A percentile compares a stretch with the other conserved stretches of the same genome.
phyloP scores from a whole-genome alignment of 2,888 invertebrate species.

The Zootermopsis nevadensis region DNA sequence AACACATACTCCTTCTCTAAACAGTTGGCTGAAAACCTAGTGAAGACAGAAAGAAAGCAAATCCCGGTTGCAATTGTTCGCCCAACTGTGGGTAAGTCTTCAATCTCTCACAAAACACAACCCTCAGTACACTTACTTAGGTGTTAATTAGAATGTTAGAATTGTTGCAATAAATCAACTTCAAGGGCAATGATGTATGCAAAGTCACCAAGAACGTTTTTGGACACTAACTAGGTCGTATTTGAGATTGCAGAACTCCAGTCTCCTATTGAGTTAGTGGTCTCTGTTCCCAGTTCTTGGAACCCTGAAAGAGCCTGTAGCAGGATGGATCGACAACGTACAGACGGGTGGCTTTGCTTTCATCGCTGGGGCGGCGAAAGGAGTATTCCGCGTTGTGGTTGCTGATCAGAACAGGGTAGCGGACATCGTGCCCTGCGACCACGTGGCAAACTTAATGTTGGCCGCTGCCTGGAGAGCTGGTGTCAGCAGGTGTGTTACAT shows the following conservation, averaged over 20 bases:
- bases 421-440: slow-evolving; percentile 56
- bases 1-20: slow-evolving; percentile 98
- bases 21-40: slow-evolving; percentile 91
- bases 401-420: slow-evolving; percentile 55
- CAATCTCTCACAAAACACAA: not conserved
- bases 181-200: too few relatives aligned
- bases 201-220: too few relatives aligned
- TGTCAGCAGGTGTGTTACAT: slow-evolving; percentile 55
- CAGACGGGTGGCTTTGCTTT: slow-evolving; percentile 67
- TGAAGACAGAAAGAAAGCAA: slow-evolving; percentile 74
- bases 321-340: slow-evolving; percentile 66
- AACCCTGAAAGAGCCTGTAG: slow-evolving; percentile 56
- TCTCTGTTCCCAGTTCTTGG: slow-evolving; percentile 60
- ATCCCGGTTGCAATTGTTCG: slow-evolving; percentile 90
- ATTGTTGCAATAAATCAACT: too few relatives aligned
- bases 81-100: slow-evolving; percentile 88
- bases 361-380: slow-evolving; percentile 59
- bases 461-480: slow-evolving; percentile 60
- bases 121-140: slow-evolving; percentile 53
- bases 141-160: not conserved
- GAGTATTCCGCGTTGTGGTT: slow-evolving; percentile 62
- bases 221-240: too few relatives aligned
- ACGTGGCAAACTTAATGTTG: slow-evolving; percentile 62
- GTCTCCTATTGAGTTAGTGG: too few relatives aligned
- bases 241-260: too few relatives aligned